Conservation (phyloP, 1,140 invertebrate genomes). For the Helicoverpa zea region DNA sequence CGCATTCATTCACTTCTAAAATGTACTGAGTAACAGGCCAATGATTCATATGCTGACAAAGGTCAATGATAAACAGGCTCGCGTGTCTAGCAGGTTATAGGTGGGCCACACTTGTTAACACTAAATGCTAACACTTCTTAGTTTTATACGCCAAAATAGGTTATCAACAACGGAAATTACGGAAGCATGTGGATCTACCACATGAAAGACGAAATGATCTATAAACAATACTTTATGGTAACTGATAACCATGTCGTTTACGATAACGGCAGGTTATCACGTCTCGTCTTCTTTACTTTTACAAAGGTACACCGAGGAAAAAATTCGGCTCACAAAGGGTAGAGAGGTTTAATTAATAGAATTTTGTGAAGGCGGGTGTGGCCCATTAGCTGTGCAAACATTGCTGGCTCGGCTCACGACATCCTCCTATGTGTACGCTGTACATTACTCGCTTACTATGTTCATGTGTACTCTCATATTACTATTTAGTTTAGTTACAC, state of each 20-base stretch:
- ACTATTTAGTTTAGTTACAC: slow-evolving; percentile 25
- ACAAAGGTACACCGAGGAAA: slow-evolving; percentile 20
- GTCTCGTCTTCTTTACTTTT: slow-evolving; percentile 18
- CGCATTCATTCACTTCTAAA: neutral
- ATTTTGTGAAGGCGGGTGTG: slow-evolving; percentile 63
- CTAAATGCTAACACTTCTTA: neutral
- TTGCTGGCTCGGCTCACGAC: slow-evolving; percentile 54
- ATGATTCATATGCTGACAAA: slow-evolving; percentile 37
- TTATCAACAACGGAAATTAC: slow-evolving; percentile 28
- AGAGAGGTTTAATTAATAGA: slow-evolving; percentile 60
- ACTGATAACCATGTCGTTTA: slow-evolving; percentile 17
- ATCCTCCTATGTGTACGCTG: slow-evolving; percentile 34
- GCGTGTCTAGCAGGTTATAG: slow-evolving; percentile 18
- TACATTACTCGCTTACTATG: slow-evolving; percentile 32
- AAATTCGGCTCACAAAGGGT: slow-evolving; percentile 33
- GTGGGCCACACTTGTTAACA: neutral
- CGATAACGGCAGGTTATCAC: slow-evolving; percentile 36
- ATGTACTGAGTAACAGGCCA: neutral
- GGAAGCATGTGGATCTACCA: neutral
- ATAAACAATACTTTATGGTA: neutral
- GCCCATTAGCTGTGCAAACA: slow-evolving; percentile 76
- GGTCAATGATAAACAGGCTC: slow-evolving; percentile 44
- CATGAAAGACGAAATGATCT: slow-evolving; percentile 1
- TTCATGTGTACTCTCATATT: neutral
- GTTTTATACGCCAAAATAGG: neutral